Evolutionary conservation across 2,113 vertebrate genomes (phyloP).

Genomic region (Spea bombifrons): DNA sequence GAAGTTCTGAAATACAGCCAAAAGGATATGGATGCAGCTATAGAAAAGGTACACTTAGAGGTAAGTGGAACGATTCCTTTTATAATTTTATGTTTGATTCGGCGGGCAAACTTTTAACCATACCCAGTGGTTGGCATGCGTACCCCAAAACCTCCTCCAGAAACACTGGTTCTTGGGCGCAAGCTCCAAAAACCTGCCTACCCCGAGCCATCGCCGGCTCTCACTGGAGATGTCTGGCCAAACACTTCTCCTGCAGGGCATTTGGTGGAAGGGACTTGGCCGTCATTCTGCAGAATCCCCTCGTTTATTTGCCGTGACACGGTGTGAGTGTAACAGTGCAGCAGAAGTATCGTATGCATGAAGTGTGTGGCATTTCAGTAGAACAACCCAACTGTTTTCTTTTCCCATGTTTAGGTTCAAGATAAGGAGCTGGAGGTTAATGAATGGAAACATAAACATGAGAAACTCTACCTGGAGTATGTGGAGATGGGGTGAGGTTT

Average conservation of each 20-base stretch:
- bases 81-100: no score
- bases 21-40: constrained; percentile 81
- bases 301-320: not conserved
- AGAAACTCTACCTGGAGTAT: constrained; percentile 64
- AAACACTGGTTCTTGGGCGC: no score
- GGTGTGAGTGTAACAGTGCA: no score
- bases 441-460: constrained; percentile 66
- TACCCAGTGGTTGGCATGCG: no score
- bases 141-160: no score
- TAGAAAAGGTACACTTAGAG: constrained; percentile 66
- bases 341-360: no score
- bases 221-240: no score
- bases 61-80: constrained; percentile 44
- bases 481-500: constrained; percentile 79
- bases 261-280: not conserved
- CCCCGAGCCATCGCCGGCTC: no score
- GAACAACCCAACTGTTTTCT: not conserved
- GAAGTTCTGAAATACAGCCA: constrained; percentile 87
- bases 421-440: constrained; percentile 57
- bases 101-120: no score
- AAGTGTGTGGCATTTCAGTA: no score
- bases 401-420: constrained; percentile 60
- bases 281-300: not conserved
- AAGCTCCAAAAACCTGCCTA: no score
- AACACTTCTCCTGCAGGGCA: no score